Percentiles rank a stretch among this genome's conserved stretches.
Conservation (phyloP, 2,888 invertebrate genomes). For the Meteorus cinctellus region DNA sequence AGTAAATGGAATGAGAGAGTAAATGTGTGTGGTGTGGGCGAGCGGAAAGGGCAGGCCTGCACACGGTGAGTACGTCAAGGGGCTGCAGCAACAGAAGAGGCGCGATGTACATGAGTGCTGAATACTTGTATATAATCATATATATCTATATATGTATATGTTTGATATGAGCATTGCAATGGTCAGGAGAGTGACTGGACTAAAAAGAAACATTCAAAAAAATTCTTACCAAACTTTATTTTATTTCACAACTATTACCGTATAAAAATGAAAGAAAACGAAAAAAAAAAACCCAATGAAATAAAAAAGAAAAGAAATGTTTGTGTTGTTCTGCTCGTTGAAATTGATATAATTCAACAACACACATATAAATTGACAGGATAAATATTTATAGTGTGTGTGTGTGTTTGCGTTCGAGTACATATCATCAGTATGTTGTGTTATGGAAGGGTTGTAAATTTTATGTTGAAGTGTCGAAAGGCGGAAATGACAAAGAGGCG, state of each 20-base stretch:
- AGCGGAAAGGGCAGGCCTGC: conserved; percentile 34
- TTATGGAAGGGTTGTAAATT: conserved; percentile 15
- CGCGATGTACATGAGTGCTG: conserved; percentile 1
- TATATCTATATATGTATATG: neutral
- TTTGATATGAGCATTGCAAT: neutral
- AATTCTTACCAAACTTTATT: no score
- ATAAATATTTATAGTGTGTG: neutral
- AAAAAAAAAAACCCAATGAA: no score
- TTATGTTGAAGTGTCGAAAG: conserved; percentile 10
- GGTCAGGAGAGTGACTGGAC: conserved; percentile 9
- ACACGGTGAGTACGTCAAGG: conserved; percentile 36
- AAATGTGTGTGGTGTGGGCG: conserved; percentile 15
- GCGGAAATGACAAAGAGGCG: conserved; percentile 14
- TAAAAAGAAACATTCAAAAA: no score
- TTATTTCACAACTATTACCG: no score
- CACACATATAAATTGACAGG: neutral
- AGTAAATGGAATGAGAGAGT: neutral
- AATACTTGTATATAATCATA: neutral
- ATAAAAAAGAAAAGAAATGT: no score
- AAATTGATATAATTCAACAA: no score
- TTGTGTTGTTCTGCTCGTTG: no score
- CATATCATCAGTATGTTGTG: neutral
- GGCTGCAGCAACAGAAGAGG: conserved; percentile 3
- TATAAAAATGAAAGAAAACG: no score
- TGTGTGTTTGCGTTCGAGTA: neutral